Evolutionary conservation across 1,140 invertebrate genomes (phyloP).

Genomic region (Drosophila fuyamai): DNA sequence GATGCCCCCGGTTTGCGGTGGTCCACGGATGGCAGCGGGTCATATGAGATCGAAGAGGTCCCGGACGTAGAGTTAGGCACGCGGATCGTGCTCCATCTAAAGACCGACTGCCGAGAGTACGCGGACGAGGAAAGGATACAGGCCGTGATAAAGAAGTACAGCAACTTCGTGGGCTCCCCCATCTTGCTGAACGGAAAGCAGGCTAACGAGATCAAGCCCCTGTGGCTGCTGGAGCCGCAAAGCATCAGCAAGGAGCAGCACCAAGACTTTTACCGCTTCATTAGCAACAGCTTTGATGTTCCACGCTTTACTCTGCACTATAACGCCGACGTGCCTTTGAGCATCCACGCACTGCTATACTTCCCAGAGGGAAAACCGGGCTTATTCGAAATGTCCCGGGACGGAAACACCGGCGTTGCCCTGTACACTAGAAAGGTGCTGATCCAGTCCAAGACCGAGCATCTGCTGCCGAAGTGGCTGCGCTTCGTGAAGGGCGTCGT

Average conservation of each 20-base stretch:
- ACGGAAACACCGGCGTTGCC: constrained; percentile 92
- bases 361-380: constrained; percentile 96
- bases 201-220: constrained; percentile 94
- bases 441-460: constrained; percentile 95
- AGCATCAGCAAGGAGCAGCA: constrained; percentile 94
- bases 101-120: constrained; percentile 94
- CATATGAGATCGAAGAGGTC: constrained; percentile 94
- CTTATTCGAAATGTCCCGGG: constrained; percentile 95
- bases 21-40: constrained; percentile 95
- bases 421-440: constrained; percentile 95
- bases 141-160: constrained; percentile 97
- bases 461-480: constrained; percentile 97
- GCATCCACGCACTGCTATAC: constrained; percentile 95
- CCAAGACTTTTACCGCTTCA: constrained; percentile 95
- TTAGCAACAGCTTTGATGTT: constrained; percentile 93
- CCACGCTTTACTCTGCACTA: constrained; percentile 94
- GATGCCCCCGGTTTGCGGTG: constrained; percentile 92
- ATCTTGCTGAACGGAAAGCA: constrained; percentile 95
- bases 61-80: constrained; percentile 94
- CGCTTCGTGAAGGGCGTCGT: constrained; percentile 98
- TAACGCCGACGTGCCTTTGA: constrained; percentile 95
- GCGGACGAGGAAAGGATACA: constrained; percentile 93
- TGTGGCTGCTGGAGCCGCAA: constrained; percentile 97
- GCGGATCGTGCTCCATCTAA: constrained; percentile 96
- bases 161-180: constrained; percentile 97